phyloP scores from a whole-genome alignment of 2,888 invertebrate genomes.

The Prosapia bicincta region DNA sequence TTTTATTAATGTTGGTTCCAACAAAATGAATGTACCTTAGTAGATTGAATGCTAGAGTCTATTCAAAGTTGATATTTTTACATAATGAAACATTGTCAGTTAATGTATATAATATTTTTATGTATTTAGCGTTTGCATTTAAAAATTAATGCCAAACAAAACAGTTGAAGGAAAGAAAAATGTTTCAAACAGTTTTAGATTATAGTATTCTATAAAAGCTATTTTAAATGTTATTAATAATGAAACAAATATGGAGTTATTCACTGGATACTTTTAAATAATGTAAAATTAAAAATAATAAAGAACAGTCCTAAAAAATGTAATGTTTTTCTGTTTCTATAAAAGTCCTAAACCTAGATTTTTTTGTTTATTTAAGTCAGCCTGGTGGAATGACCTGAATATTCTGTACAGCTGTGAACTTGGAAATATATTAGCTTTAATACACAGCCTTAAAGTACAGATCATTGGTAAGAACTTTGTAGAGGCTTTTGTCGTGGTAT shows the following conservation, averaged over 20 bases:
- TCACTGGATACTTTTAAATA: conserved; percentile 32
- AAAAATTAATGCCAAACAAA: conserved; percentile 6
- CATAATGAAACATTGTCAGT: conserved; percentile 25
- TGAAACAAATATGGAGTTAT: conserved; percentile 30
- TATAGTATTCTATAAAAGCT: conserved; percentile 29
- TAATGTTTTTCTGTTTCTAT: no score
- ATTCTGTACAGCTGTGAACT: no score
- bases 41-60: conserved; percentile 30
- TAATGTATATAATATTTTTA: conserved; percentile 32
- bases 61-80: conserved; percentile 30
- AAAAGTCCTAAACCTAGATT: no score
- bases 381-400: no score
- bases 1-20: conserved; percentile 25
- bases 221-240: conserved; percentile 31
- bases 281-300: conserved; percentile 27
- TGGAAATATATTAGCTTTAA: no score
- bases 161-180: conserved; percentile 13
- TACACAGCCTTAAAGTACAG: no score
- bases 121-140: conserved; percentile 32
- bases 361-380: no score
- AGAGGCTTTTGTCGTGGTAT: no score
- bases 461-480: no score
- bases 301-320: conserved; percentile 25
- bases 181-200: conserved; percentile 26
- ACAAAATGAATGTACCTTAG: conserved; percentile 35